Conservation (phyloP, 1,140 invertebrate species). For the Eumeta japonica region DNA sequence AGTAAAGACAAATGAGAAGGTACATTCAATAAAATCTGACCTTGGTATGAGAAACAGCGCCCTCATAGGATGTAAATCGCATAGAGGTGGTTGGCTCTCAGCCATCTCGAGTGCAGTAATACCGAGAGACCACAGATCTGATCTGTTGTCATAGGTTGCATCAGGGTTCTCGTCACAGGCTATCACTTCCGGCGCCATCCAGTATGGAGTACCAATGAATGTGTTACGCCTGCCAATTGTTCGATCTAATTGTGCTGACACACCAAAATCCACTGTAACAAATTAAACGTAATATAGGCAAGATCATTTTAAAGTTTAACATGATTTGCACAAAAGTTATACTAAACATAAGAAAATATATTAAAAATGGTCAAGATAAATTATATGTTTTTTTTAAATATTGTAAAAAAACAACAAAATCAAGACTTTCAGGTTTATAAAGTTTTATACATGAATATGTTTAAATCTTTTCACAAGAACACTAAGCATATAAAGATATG, state of each 20-base stretch:
- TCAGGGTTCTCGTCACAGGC: slow-evolving; percentile 99
- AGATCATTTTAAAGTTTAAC: no score
- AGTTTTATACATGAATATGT: no score
- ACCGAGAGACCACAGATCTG: slow-evolving; percentile 97
- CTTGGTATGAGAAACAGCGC: slow-evolving; percentile 97
- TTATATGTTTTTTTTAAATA: no score
- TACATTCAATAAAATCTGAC: no score
- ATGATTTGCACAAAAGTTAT: neutral
- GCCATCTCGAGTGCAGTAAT: slow-evolving; percentile 99
- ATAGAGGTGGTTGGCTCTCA: slow-evolving; percentile 97
- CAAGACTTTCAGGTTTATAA: no score
- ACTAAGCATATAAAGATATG: no score
- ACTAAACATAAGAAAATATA: neutral
- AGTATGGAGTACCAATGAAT: slow-evolving; percentile 99
- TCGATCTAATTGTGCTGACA: slow-evolving; percentile 97
- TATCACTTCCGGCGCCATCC: slow-evolving; percentile 98
- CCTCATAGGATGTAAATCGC: slow-evolving; percentile 99
- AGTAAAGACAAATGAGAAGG: no score
- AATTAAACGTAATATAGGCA: slow-evolving; percentile 12
- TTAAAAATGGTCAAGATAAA: no score
- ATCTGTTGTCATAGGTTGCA: slow-evolving; percentile 98
- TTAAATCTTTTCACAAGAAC: no score
- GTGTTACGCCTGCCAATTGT: slow-evolving; percentile 98
- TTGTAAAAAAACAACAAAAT: no score
- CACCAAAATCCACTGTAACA: slow-evolving; percentile 97